These are phyloP conservation scores for Chirona hameri DNA, from an alignment of 2,888 invertebrate species.

Conservation along the genomic window DNA sequence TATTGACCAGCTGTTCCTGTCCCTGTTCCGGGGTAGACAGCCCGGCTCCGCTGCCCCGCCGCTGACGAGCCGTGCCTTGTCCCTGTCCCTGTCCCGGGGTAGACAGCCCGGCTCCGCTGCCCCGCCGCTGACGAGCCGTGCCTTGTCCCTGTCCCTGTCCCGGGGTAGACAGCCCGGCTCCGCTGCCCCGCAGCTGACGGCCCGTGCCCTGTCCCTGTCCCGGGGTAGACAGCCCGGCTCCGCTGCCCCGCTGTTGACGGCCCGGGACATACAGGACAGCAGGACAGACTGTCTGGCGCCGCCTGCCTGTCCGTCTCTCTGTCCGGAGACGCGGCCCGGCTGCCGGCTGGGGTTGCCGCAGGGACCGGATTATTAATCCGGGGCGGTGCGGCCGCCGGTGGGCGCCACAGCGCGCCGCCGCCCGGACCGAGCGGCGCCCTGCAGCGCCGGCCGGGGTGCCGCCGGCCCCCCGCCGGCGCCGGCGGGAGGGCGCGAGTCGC, in stretches of 20 bases:
- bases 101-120: not conserved
- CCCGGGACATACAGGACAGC: too few relatives aligned
- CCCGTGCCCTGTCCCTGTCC: not conserved
- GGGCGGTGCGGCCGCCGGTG: not conserved
- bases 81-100: not conserved
- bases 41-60: too few relatives aligned
- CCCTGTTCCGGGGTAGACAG: too few relatives aligned
- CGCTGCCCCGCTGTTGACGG: too few relatives aligned
- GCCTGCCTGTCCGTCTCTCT: not conserved
- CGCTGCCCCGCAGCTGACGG: too few relatives aligned
- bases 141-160: too few relatives aligned
- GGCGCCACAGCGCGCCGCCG: not conserved
- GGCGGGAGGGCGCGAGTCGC: slow-evolving; percentile 1
- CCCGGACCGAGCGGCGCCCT: slow-evolving; percentile 6
- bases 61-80: too few relatives aligned
- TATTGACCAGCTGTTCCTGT: too few relatives aligned
- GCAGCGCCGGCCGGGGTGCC: not conserved
- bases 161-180: too few relatives aligned
- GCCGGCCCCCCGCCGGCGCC: not conserved
- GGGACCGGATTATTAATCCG: not conserved
- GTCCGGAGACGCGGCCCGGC: not conserved
- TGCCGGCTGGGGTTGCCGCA: not conserved
- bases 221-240: not conserved
- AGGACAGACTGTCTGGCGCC: too few relatives aligned
- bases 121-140: too few relatives aligned